These are phyloP conservation scores for Amphipoea oculea DNA, from an alignment of 2,888 invertebrate genomes.

Conservation along the genomic window DNA sequence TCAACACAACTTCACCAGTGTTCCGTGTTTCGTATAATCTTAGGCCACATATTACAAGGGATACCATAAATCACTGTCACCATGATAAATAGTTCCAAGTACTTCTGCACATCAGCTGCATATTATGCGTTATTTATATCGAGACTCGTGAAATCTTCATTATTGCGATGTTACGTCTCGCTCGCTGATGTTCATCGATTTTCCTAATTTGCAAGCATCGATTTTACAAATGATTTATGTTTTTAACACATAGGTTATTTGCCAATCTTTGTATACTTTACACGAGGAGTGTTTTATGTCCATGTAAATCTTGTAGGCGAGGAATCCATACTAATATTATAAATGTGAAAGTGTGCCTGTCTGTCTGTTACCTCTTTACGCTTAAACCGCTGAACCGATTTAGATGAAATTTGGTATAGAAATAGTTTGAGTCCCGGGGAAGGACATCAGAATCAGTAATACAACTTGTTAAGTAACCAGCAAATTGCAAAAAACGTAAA, in stretches of 20 bases:
- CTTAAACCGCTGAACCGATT: too few species aligned
- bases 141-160: conserved; percentile 4
- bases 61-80: conserved; percentile 60
- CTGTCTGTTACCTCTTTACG: too few species aligned
- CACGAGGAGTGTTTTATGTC: neutral
- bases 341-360: too few species aligned
- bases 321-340: too few species aligned
- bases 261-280: neutral
- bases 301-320: too few species aligned
- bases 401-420: too few species aligned
- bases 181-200: neutral
- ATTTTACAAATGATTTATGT: conserved; percentile 5
- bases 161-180: neutral
- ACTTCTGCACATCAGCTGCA: conserved; percentile 27
- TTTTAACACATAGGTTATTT: neutral
- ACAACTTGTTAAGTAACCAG: too few species aligned
- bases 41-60: conserved; percentile 35
- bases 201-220: neutral
- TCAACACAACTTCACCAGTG: conserved; percentile 15
- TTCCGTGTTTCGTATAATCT: conserved; percentile 45
- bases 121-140: neutral
- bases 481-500: too few species aligned
- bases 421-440: too few species aligned
- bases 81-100: conserved; percentile 55
- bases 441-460: too few species aligned